Conservation (phyloP, 2,888 invertebrate species). For the Imbricaverruca yamaguchii region DNA sequence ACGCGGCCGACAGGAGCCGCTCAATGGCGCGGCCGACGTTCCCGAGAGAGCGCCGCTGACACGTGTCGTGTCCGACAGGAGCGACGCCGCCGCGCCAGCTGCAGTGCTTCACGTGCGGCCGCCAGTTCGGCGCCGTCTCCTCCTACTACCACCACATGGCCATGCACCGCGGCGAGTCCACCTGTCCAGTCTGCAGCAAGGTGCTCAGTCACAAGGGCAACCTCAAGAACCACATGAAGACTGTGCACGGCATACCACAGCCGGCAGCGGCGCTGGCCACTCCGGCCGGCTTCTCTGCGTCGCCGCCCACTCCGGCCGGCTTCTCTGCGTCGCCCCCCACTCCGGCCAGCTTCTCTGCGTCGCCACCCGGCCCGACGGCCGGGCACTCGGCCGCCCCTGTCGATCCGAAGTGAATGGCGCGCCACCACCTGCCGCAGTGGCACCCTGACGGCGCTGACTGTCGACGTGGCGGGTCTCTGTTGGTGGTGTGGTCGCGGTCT, state of each 20-base stretch:
- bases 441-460: background rate
- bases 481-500: too few relatives aligned
- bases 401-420: background rate
- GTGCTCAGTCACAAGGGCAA: slow-evolving; percentile 23
- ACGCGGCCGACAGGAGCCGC: background rate
- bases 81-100: background rate
- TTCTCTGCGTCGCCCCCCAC: background rate
- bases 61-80: background rate
- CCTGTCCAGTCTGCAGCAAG: background rate
- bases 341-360: background rate
- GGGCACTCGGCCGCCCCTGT: background rate
- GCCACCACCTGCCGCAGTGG: background rate
- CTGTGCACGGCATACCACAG: slow-evolving; percentile 23
- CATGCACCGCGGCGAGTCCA: slow-evolving; percentile 24
- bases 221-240: slow-evolving; percentile 26
- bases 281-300: background rate
- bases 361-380: background rate
- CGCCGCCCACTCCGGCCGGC: background rate
- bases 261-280: background rate
- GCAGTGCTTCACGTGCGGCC: slow-evolving; percentile 21
- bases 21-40: background rate
- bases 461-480: too few relatives aligned
- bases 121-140: background rate
- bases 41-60: too few relatives aligned
- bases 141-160: slow-evolving; percentile 19